These are phyloP conservation scores for Apis dorsata DNA, from an alignment of 1,140 invertebrate species.

Conservation along the genomic window DNA sequence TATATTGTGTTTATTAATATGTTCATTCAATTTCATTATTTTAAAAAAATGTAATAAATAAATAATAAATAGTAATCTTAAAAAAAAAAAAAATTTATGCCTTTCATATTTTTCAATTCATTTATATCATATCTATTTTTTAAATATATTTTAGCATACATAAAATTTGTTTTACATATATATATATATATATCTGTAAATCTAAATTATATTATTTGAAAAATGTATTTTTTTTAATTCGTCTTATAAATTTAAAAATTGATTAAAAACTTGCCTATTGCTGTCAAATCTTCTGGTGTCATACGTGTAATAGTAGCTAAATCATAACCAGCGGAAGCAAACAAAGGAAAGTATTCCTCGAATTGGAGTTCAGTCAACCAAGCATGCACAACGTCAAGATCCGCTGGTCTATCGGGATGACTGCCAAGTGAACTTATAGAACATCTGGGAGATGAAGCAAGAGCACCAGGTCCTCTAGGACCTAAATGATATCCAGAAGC, in stretches of 20 bases:
- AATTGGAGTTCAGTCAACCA: constrained; percentile 97
- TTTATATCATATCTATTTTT: not conserved
- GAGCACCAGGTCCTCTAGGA: constrained; percentile 78
- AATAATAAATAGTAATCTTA: not conserved
- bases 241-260: not conserved
- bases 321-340: constrained; percentile 97
- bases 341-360: constrained; percentile 97
- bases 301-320: constrained; percentile 97
- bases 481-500: constrained; percentile 86
- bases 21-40: too few species aligned
- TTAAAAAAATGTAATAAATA: not conserved
- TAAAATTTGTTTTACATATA: too few species aligned
- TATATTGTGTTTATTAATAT: not conserved
- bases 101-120: not conserved
- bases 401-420: constrained; percentile 83
- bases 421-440: constrained; percentile 88
- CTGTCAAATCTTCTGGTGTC: constrained; percentile 96
- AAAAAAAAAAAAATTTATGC: not conserved
- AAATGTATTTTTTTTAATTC: not conserved
- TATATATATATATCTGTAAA: too few species aligned
- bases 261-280: constrained; percentile 81
- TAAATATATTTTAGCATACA: not conserved
- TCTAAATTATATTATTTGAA: not conserved
- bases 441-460: constrained; percentile 82
- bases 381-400: constrained; percentile 93